Conservation (phyloP, 1,140 invertebrate genomes). For the Dryas iulia region DNA sequence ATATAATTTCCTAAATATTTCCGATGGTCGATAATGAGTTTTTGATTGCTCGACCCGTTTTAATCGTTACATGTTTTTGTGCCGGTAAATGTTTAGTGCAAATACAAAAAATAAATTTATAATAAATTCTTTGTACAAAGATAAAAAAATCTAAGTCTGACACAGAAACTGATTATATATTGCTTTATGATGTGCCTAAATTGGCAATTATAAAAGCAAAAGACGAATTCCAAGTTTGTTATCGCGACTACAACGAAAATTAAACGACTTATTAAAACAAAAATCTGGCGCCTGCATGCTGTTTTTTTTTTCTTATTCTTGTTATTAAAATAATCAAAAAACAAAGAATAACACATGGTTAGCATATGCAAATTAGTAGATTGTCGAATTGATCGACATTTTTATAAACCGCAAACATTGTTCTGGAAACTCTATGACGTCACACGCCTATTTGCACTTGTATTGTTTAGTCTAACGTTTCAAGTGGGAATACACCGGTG, state of each 20-base stretch:
- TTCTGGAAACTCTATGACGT: neutral
- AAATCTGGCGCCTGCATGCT: neutral
- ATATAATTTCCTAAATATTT: constrained; percentile 4
- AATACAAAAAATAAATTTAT: neutral
- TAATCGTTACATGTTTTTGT: neutral
- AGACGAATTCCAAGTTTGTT: neutral
- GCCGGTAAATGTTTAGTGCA: neutral
- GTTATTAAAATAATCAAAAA: neutral
- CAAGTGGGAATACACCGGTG: constrained; percentile 10
- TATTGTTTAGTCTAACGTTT: constrained; percentile 47
- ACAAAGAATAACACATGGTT: neutral
- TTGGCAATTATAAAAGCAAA: neutral
- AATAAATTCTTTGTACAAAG: neutral
- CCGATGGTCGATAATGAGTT: constrained; percentile 28
- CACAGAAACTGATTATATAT: neutral
- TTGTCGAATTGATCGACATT: neutral
- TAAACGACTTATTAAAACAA: neutral
- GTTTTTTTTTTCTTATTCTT: neutral
- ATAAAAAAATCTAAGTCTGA: neutral
- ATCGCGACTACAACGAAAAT: neutral
- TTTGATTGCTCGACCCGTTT: constrained; percentile 16
- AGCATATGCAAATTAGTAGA: neutral
- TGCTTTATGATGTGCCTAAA: neutral
- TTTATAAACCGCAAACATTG: neutral
- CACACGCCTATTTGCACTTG: neutral